Percentiles rank a stretch among this genome's conserved stretches.
phyloP scores from a whole-genome alignment of 1,140 invertebrate genomes.

The Scylla paramamosain region DNA sequence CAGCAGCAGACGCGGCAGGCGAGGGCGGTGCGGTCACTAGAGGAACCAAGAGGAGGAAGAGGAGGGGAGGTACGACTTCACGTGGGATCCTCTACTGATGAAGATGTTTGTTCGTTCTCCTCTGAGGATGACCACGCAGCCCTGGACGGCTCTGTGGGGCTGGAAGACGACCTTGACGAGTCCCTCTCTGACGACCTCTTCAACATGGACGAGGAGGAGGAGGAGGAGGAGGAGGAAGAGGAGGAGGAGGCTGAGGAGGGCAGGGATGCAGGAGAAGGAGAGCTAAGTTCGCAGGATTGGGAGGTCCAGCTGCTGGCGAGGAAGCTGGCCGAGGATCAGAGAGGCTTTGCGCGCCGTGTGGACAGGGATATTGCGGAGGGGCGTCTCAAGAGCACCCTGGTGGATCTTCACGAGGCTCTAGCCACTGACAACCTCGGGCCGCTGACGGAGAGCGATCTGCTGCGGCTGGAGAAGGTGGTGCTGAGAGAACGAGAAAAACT shows the following conservation, averaged over 20 bases:
- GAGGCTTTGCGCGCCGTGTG: conserved; percentile 70
- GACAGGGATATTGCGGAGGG: conserved; percentile 76
- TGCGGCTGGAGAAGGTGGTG: conserved; percentile 73
- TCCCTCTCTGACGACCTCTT: conserved; percentile 59
- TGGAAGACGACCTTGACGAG: conserved; percentile 59
- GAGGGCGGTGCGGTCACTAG: conserved; percentile 7
- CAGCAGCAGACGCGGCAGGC: background rate
- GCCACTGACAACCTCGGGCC: conserved; percentile 75
- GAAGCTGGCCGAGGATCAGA: conserved; percentile 83
- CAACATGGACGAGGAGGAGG: conserved; percentile 77
- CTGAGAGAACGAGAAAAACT: conserved; percentile 73
- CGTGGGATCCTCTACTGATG: conserved; percentile 74
- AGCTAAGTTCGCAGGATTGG: conserved; percentile 85
- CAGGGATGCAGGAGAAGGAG: conserved; percentile 76
- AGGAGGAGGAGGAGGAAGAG: conserved; percentile 78
- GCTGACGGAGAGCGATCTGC: conserved; percentile 71
- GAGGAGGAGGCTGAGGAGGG: conserved; percentile 65
- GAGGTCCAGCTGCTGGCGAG: conserved; percentile 89
- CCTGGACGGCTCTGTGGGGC: conserved; percentile 69
- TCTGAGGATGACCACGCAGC: conserved; percentile 74
- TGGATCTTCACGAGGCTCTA: conserved; percentile 76
- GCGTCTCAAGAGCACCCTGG: conserved; percentile 70
- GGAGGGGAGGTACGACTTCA: conserved; percentile 56
- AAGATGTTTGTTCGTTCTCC: conserved; percentile 76
- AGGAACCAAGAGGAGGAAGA: conserved; percentile 25